phyloP scores from a whole-genome alignment of 2,888 invertebrate genomes.

The Torymus texanus region DNA sequence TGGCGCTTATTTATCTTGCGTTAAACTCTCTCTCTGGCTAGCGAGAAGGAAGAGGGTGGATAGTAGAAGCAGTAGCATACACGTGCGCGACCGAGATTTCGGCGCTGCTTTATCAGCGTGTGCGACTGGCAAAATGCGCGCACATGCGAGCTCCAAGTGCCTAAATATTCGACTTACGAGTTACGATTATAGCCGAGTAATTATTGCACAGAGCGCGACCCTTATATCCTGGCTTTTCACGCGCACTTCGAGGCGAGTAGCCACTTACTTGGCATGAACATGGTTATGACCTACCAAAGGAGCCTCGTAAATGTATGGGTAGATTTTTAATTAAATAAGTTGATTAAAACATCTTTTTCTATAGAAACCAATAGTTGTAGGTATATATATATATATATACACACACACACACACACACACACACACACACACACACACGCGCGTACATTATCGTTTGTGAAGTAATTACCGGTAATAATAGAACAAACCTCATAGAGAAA shows the following conservation, averaged over 20 bases:
- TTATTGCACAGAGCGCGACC: slow-evolving; percentile 31
- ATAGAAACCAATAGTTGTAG: too few relatives aligned
- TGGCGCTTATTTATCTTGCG: slow-evolving; percentile 28
- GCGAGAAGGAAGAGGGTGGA: too few relatives aligned
- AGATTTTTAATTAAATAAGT: too few relatives aligned
- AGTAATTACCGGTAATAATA: too few relatives aligned
- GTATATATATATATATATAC: too few relatives aligned
- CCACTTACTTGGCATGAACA: not conserved
- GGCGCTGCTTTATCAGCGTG: slow-evolving; percentile 21
- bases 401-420: too few relatives aligned
- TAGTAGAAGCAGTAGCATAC: not conserved
- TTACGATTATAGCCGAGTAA: slow-evolving; percentile 35
- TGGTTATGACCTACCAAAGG: too few relatives aligned
- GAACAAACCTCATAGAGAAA: too few relatives aligned
- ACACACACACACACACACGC: too few relatives aligned
- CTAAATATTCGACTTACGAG: slow-evolving; percentile 40
- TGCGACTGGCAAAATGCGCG: not conserved
- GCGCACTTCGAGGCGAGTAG: not conserved
- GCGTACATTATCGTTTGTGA: too few relatives aligned
- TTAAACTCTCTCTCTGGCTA: not conserved
- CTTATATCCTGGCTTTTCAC: not conserved
- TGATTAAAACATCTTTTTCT: too few relatives aligned
- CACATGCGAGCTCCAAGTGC: not conserved
- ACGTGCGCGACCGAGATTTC: slow-evolving; percentile 18
- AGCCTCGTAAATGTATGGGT: too few relatives aligned